phyloP scores from a whole-genome alignment of 1,140 invertebrate genomes.

The Andricus grossulariae region DNA sequence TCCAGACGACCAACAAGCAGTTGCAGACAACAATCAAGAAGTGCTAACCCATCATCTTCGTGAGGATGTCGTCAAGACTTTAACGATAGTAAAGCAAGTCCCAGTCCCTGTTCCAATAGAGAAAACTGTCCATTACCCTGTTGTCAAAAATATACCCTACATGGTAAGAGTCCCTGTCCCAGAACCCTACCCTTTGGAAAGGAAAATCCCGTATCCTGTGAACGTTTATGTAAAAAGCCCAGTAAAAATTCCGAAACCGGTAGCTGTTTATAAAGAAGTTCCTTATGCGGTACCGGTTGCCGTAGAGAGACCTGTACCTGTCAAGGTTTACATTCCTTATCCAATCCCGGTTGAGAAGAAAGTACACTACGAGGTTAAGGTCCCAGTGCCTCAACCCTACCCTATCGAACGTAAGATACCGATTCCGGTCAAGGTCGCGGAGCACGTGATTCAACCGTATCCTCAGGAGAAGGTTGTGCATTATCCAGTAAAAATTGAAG shows the following conservation, averaged over 20 bases:
- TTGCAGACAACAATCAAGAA: background rate
- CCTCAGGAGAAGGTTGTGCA: conserved; percentile 76
- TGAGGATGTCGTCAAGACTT: conserved; percentile 74
- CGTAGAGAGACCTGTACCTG: conserved; percentile 79
- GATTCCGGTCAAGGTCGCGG: conserved; percentile 78
- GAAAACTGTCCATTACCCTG: conserved; percentile 68
- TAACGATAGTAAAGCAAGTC: conserved; percentile 72
- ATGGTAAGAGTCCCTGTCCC: conserved; percentile 79
- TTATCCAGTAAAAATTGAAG: conserved; percentile 75
- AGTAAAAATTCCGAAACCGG: conserved; percentile 68
- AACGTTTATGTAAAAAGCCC: conserved; percentile 71
- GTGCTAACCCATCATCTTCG: conserved; percentile 54
- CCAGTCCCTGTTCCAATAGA: conserved; percentile 71
- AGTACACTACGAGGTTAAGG: conserved; percentile 80
- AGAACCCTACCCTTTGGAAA: conserved; percentile 76
- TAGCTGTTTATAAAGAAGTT: conserved; percentile 68
- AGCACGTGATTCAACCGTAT: conserved; percentile 78
- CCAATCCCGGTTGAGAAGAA: conserved; percentile 81
- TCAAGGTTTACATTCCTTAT: conserved; percentile 80
- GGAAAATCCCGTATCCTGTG: conserved; percentile 67
- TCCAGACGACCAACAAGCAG: conserved; percentile 1
- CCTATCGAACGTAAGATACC: conserved; percentile 79
- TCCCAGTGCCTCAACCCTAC: conserved; percentile 80
- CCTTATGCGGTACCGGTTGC: conserved; percentile 70
- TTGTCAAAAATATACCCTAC: conserved; percentile 69